Evolutionary conservation across 2,797 vertebrate species (phyloP).

Genomic region (Pelodytes ibericus): DNA sequence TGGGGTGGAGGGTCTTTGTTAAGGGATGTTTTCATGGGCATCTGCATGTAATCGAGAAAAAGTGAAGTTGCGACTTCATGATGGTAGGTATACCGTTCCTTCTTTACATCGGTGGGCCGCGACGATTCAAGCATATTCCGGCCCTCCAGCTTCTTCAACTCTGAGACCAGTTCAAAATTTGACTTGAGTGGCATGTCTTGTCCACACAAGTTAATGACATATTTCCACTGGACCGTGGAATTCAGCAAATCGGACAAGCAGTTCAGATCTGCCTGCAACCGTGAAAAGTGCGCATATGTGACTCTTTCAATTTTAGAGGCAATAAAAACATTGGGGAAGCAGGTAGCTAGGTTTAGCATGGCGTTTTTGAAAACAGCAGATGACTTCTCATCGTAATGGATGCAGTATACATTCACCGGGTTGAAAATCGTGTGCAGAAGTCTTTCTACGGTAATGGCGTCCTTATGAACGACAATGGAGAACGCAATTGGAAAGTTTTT

Average conservation of each 20-base stretch:
- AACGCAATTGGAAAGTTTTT: slow-evolving; percentile 82
- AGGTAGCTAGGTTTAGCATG: slow-evolving; percentile 80
- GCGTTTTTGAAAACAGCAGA: slow-evolving; percentile 78
- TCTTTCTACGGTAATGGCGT: slow-evolving; percentile 86
- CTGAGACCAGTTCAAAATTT: slow-evolving; percentile 82
- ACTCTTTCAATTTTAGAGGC: slow-evolving; percentile 86
- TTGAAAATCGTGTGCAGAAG: slow-evolving; percentile 85
- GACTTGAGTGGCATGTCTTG: slow-evolving; percentile 91
- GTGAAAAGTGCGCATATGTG: slow-evolving; percentile 85
- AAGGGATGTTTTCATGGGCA: slow-evolving; percentile 78
- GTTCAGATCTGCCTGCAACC: slow-evolving; percentile 91
- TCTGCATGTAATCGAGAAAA: slow-evolving; percentile 76
- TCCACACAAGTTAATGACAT: slow-evolving; percentile 91
- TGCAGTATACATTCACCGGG: slow-evolving; percentile 87
- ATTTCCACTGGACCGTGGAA: slow-evolving; percentile 85
- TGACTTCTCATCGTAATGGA: slow-evolving; percentile 90
- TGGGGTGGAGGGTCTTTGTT: slow-evolving; percentile 80
- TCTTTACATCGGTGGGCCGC: slow-evolving; percentile 81
- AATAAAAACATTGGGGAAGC: slow-evolving; percentile 86
- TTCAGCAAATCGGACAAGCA: slow-evolving; percentile 86
- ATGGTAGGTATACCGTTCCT: slow-evolving; percentile 80
- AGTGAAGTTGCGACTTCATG: slow-evolving; percentile 79
- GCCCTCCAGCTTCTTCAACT: slow-evolving; percentile 81
- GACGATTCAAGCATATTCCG: slow-evolving; percentile 88
- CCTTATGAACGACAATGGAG: slow-evolving; percentile 89